Conservation (phyloP, 2,888 invertebrate species). For the Eretmocerus hayati region DNA sequence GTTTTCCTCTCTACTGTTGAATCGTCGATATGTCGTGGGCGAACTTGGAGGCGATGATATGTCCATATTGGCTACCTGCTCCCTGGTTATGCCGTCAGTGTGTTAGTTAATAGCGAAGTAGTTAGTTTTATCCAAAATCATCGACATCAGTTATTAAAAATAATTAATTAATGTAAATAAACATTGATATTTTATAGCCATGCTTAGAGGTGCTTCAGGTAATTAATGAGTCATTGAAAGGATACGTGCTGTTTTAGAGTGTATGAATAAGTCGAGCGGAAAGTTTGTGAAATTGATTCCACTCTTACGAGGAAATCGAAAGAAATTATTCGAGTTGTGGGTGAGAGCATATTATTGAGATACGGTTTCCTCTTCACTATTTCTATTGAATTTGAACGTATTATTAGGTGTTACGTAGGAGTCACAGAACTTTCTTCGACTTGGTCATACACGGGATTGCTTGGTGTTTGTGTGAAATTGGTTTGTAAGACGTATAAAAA, state of each 20-base stretch:
- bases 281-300: not conserved
- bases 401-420: constrained; percentile 14
- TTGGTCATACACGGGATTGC: constrained; percentile 15
- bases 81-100: constrained; percentile 46
- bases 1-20: constrained; percentile 57
- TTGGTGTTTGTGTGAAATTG: constrained; percentile 13
- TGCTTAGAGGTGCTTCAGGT: too few relatives aligned
- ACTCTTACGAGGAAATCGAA: not conserved
- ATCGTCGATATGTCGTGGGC: constrained; percentile 52
- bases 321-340: not conserved
- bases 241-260: not conserved
- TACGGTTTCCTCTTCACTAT: too few relatives aligned
- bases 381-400: too few relatives aligned
- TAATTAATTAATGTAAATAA: too few relatives aligned
- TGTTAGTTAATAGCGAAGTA: constrained; percentile 28
- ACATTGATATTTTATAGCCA: too few relatives aligned
- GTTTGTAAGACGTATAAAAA: constrained; percentile 12
- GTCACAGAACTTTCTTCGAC: too few relatives aligned
- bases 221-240: not conserved
- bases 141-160: too few relatives aligned
- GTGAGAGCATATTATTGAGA: too few relatives aligned
- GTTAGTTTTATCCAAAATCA: constrained; percentile 6
- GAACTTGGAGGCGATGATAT: constrained; percentile 58
- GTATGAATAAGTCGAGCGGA: not conserved
- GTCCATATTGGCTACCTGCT: constrained; percentile 51